Evolutionary conservation across 2,888 invertebrate genomes (phyloP).

Genomic region (Drosophila picticornis): DNA sequence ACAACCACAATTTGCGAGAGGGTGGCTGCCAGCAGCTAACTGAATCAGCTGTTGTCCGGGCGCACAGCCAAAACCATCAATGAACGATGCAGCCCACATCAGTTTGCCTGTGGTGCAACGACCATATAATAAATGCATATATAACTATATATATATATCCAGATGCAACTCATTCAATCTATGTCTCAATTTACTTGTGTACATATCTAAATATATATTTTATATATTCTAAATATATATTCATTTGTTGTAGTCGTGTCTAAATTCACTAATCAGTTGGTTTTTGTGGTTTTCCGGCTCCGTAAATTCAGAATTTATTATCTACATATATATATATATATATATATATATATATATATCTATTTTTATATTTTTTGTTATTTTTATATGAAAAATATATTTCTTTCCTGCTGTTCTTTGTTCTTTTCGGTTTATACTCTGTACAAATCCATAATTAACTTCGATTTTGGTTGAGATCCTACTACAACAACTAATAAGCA

Average conservation of each 20-base stretch:
- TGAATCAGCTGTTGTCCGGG: slow-evolving; percentile 58
- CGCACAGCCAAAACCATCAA: background rate
- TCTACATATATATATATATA: too few species aligned
- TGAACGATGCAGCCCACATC: slow-evolving; percentile 29
- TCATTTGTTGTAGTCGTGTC: background rate
- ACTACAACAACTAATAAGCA: background rate
- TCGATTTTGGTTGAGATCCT: too few species aligned
- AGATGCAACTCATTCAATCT: background rate
- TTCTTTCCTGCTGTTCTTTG: too few species aligned
- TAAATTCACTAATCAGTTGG: background rate
- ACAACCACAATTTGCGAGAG: slow-evolving; percentile 17
- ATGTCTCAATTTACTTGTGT: background rate
- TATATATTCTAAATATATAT: background rate
- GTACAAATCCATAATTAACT: too few species aligned
- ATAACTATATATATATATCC: background rate
- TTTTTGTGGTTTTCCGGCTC: background rate
- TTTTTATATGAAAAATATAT: too few species aligned
- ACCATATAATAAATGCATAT: background rate
- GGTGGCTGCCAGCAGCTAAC: slow-evolving; percentile 13
- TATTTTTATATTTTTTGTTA: too few species aligned
- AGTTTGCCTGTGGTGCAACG: background rate
- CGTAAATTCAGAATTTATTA: too few species aligned
- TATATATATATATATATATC: too few species aligned
- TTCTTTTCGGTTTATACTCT: too few species aligned
- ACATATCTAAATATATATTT: background rate